Evolutionary conservation across 1,140 invertebrate species (phyloP).

Genomic region (Procambarus virginalis): DNA sequence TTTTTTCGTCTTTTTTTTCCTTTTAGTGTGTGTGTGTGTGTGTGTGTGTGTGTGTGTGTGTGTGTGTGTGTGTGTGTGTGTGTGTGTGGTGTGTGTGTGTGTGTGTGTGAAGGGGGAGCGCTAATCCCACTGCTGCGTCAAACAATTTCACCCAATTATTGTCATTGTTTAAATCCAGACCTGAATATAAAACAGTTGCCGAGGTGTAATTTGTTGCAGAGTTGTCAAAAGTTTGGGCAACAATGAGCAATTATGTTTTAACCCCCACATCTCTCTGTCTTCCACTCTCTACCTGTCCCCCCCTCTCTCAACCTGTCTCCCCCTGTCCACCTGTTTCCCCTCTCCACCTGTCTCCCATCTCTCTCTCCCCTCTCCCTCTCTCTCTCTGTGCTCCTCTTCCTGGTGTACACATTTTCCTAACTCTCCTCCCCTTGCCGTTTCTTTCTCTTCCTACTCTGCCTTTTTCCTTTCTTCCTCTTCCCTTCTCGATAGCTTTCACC

Average conservation of each 20-base stretch:
- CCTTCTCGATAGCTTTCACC: background rate
- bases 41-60: too few species aligned
- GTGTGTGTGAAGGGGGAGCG: background rate
- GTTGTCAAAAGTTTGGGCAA: background rate
- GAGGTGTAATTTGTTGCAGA: background rate
- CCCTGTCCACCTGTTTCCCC: background rate
- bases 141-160: constrained; percentile 8
- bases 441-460: background rate
- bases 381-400: background rate
- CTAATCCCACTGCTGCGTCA: background rate
- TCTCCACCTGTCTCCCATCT: background rate
- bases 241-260: constrained; percentile 2
- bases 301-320: background rate
- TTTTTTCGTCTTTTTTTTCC: background rate
- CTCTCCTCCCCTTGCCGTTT: background rate
- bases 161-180: background rate
- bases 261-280: background rate
- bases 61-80: too few species aligned
- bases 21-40: too few species aligned
- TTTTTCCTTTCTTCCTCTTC: background rate
- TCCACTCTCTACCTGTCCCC: background rate
- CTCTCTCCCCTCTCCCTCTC: background rate
- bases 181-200: background rate
- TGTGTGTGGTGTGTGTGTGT: background rate
- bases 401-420: background rate